phyloP scores from a whole-genome alignment of 1,140 invertebrate species.

The Zaprionus inermis region DNA sequence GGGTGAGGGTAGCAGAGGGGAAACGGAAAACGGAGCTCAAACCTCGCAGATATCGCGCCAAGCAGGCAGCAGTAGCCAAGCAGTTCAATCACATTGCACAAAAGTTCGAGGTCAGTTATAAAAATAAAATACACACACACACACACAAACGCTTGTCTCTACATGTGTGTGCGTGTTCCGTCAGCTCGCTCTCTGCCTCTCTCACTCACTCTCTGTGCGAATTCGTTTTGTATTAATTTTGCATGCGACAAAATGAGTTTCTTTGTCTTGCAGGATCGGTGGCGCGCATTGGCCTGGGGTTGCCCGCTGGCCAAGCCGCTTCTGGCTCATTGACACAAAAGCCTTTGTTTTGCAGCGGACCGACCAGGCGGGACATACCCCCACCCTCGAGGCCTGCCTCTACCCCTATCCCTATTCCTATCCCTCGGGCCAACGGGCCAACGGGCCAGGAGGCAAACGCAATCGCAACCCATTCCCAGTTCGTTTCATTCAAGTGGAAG shows the following conservation, averaged over 20 bases:
- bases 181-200: not conserved
- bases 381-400: not conserved
- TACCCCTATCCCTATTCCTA: not conserved
- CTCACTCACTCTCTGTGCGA: constrained; percentile 32
- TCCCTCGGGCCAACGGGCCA: not conserved
- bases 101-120: constrained; percentile 83
- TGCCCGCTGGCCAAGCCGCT: constrained; percentile 33
- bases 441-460: not conserved
- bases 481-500: constrained; percentile 73
- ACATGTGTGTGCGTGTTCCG: constrained; percentile 5
- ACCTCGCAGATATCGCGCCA: constrained; percentile 66
- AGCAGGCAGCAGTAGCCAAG: constrained; percentile 43
- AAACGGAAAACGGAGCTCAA: constrained; percentile 32
- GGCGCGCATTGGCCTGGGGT: constrained; percentile 16
- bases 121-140: constrained; percentile 68
- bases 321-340: constrained; percentile 54
- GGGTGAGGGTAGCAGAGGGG: constrained; percentile 13
- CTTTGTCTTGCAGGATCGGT: constrained; percentile 76
- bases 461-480: constrained; percentile 11
- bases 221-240: constrained; percentile 79
- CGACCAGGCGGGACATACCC: constrained; percentile 7
- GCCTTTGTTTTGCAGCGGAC: constrained; percentile 58
- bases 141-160: constrained; percentile 2
- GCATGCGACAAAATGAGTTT: constrained; percentile 75
- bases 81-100: constrained; percentile 83